Percentiles rank a stretch among this genome's conserved stretches.
phyloP scores from a whole-genome alignment of 2,888 invertebrate species.

The Drosophila limbata region DNA sequence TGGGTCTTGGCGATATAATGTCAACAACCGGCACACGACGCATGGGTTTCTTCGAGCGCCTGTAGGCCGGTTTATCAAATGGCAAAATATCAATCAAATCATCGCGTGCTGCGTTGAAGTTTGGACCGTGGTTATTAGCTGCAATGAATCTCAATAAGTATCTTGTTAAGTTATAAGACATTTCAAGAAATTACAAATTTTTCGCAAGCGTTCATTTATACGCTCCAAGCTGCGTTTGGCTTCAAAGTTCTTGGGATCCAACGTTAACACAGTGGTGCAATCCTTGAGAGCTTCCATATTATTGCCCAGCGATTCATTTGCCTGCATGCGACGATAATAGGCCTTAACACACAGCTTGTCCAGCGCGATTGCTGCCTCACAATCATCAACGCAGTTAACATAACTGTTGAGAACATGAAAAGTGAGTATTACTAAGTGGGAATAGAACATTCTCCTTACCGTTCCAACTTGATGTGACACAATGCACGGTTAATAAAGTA shows the following conservation, averaged over 20 bases:
- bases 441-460: slow-evolving; percentile 86
- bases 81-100: slow-evolving; percentile 79
- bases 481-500: slow-evolving; percentile 95
- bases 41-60: slow-evolving; percentile 82
- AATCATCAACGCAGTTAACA: slow-evolving; percentile 88
- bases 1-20: slow-evolving; percentile 76
- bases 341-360: slow-evolving; percentile 94
- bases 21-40: slow-evolving; percentile 80
- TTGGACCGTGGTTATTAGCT: slow-evolving; percentile 74
- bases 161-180: not conserved
- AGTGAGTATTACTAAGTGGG: not conserved
- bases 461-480: slow-evolving; percentile 92
- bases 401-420: slow-evolving; percentile 53
- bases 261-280: slow-evolving; percentile 88
- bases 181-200: slow-evolving; percentile 62
- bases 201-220: slow-evolving; percentile 80
- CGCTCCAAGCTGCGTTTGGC: slow-evolving; percentile 86
- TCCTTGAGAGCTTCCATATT: slow-evolving; percentile 90
- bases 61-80: slow-evolving; percentile 80
- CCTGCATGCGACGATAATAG: slow-evolving; percentile 92
- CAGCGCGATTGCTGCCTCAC: slow-evolving; percentile 91
- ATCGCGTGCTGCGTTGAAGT: slow-evolving; percentile 65
- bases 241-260: slow-evolving; percentile 92
- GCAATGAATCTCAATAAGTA: not conserved
- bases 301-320: slow-evolving; percentile 90